Evolutionary conservation across 2,888 invertebrate genomes (phyloP).

Genomic region (Scaptomyza cyrtandrae): DNA sequence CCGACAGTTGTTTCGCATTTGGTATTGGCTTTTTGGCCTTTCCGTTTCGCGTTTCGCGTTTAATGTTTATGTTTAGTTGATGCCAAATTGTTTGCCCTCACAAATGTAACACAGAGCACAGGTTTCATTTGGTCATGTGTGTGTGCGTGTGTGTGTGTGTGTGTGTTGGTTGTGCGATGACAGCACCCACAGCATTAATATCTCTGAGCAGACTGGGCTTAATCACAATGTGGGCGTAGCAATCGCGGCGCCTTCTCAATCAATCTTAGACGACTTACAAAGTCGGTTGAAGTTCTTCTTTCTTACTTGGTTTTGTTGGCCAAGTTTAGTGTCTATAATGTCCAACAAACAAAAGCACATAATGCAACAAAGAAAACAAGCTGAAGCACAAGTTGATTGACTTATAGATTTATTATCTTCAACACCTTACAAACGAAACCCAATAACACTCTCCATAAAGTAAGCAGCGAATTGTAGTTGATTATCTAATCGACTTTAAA

Average conservation of each 20-base stretch:
- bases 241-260: constrained; percentile 31
- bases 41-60: constrained; percentile 66
- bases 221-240: constrained; percentile 54
- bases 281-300: not conserved
- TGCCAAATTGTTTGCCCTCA: constrained; percentile 75
- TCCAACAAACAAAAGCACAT: not conserved
- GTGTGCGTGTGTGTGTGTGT: constrained; percentile 14
- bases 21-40: constrained; percentile 70
- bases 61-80: constrained; percentile 49
- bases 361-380: not conserved
- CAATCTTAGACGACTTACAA: constrained; percentile 11
- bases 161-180: constrained; percentile 39
- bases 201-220: constrained; percentile 12
- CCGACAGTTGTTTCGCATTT: constrained; percentile 59
- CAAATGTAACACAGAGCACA: constrained; percentile 49
- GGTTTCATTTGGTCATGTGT: too few relatives aligned
- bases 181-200: constrained; percentile 57
- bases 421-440: not conserved
- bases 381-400: not conserved
- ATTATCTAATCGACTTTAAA: too few relatives aligned
- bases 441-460: too few relatives aligned
- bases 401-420: not conserved
- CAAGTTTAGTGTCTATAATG: not conserved
- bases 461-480: not conserved
- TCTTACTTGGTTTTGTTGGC: not conserved